Conservation (phyloP, 2,113 vertebrate genomes). For the Microtus oregoni region DNA sequence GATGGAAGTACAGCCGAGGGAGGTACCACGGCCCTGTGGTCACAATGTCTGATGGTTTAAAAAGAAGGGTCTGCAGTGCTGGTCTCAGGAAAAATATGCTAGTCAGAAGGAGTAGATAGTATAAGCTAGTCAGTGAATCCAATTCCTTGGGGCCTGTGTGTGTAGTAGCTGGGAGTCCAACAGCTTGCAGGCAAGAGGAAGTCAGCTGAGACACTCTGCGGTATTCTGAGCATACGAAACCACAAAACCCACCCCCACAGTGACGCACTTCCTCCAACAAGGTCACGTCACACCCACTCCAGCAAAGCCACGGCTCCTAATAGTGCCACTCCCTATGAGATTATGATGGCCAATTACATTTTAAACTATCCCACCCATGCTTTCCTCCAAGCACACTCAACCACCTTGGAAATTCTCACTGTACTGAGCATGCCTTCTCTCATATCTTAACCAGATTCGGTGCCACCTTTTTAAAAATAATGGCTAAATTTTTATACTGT, state of each 20-base stretch:
- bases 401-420: background rate
- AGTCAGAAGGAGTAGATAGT: background rate
- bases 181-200: background rate
- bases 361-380: background rate
- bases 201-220: background rate
- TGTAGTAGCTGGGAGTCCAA: background rate
- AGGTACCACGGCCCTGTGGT: no score
- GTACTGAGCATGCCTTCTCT: accelerated
- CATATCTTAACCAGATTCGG: background rate
- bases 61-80: background rate
- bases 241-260: background rate
- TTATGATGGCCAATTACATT: background rate
- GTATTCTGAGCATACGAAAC: background rate
- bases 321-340: background rate
- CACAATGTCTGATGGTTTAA: background rate
- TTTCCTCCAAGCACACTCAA: background rate
- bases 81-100: background rate
- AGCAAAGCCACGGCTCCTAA: background rate
- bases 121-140: background rate
- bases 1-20: background rate
- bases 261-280: background rate
- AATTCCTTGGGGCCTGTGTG: background rate
- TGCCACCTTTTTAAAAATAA: background rate
- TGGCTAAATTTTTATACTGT: background rate
- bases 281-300: background rate